Evolutionary conservation across 2,888 invertebrate genomes (phyloP), one percentile per base, ranked within the genome.

Genomic region (Neoscelio sp.): DNA sequence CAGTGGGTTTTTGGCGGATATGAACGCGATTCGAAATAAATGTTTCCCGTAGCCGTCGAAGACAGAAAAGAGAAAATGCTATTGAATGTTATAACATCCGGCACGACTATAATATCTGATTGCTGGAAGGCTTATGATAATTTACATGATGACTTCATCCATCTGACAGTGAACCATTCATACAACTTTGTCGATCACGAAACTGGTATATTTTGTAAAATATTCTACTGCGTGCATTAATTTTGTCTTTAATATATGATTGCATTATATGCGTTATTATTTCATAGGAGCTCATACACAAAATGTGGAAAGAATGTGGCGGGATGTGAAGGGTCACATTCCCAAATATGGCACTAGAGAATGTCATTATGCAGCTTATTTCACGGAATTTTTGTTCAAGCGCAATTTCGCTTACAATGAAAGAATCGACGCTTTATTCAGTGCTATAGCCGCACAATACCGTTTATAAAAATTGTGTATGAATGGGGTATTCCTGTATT

Each of bases 221-320:
- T 0, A 84, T 85, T n/a, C 52, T 79, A 50, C 58, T 80, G 17
- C 42, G 52, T 13, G 80, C 85, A 17, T 15, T 52, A 8, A 84
- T 82, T n/a, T 81, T n/a, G 52, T 7, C 3, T 6, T n/a, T 30
- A 2, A 30, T 30, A 7, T 38, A 44, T 17, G n/a, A n/a, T 38
- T 13, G n/a, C 2, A 6, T 12, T 38, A 13, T 38, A 38, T 28
- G 10, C 26, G 7, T 5, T 26, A 26, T 26, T 5, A 26, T 26
- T 26, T 3, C 26, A 7, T 26, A 40, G 58, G 42, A n/a, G 44
- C 60, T 3, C 60, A 60, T 8, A 60, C 60, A 0, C 44, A 60
- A 15, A 56, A 56, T 7, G 42, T 56, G 6, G 42, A 56, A 17
- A 10, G 56, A 0, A 26, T 15, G 3, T 60, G 60, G 44, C 44